Evolutionary conservation across 30 jellyfish, hydroid and myxozoan genomes (phyloP).

Genomic region (Hydra vulgaris): DNA sequence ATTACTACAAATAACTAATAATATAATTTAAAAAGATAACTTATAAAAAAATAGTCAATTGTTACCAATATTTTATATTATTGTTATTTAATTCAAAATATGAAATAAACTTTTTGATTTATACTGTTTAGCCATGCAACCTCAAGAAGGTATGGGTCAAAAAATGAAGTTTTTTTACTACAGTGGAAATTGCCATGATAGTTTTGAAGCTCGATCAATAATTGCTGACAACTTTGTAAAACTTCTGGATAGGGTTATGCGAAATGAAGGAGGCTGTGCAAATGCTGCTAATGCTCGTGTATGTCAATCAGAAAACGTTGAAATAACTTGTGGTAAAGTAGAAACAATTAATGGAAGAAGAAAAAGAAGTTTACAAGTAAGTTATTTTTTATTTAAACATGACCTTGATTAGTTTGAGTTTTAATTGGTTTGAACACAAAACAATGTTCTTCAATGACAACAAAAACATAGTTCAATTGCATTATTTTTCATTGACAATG

Average conservation of each 20-base stretch:
- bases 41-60: background rate
- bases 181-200: conserved; percentile 78
- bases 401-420: no score
- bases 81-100: background rate
- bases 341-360: conserved; percentile 30
- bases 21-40: no score
- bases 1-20: no score
- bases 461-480: no score
- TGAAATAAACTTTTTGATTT: background rate
- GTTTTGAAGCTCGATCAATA: conserved; percentile 49
- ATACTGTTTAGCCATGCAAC: conserved; percentile 27
- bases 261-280: conserved; percentile 66
- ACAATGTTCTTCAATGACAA: no score
- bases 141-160: conserved; percentile 78
- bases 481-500: no score
- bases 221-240: conserved; percentile 45
- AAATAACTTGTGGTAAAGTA: conserved; percentile 56
- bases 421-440: no score
- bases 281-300: conserved; percentile 50
- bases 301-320: conserved; percentile 72
- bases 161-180: conserved; percentile 57
- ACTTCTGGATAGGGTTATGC: conserved; percentile 40
- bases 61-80: background rate
- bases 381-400: background rate
- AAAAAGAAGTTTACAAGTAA: conserved; percentile 63